Evolutionary conservation across 2,113 vertebrate genomes (phyloP).

Genomic region (Colius striatus): DNA sequence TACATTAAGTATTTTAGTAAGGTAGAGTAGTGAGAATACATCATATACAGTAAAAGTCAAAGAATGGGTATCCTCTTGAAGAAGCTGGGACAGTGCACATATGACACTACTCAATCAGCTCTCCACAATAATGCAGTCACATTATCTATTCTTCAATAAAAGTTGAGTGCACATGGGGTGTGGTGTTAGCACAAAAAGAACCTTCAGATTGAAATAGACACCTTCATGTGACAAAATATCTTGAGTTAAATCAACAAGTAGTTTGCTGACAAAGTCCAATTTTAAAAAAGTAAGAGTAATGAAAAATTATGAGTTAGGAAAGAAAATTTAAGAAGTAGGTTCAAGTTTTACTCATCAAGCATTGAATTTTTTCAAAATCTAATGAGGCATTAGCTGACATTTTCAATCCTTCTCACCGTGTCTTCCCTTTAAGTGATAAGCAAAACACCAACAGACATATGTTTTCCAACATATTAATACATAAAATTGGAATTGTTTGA

Average conservation of each 20-base stretch:
- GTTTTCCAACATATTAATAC: not conserved
- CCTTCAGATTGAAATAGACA: not conserved
- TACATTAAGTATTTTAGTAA: not conserved
- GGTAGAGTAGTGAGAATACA: not conserved
- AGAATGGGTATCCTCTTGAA: not conserved
- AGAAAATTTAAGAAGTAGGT: not conserved
- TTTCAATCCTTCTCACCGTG: not conserved
- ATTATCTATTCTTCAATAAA: not conserved
- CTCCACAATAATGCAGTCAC: not conserved
- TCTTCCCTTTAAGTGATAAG: not conserved
- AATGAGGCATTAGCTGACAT: not conserved
- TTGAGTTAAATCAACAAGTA: not conserved
- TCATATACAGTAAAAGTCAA: rapidly evolving
- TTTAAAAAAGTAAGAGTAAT: not conserved
- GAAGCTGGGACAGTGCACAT: not conserved
- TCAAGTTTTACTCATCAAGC: not conserved
- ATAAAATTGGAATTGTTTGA: not conserved
- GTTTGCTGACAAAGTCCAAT: not conserved
- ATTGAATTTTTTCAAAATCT: not conserved
- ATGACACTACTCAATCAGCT: not conserved
- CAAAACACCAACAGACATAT: not conserved
- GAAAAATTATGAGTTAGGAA: not conserved
- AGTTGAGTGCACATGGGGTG: rapidly evolving
- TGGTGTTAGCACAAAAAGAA: not conserved
- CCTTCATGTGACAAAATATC: not conserved